These are phyloP conservation scores for human DNA, from an alignment of 2,113 vertebrate species.

Conservation along the genomic window GRCh38 chr3:9878501-9879000, in stretches of 20 bases:
- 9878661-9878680: background rate
- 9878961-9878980: background rate
- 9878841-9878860: background rate
- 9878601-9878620: background rate
- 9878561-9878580: background rate
- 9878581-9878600: background rate
- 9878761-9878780: slow-evolving; percentile 46
- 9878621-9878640: background rate
- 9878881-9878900: slow-evolving; percentile 44
- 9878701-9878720: background rate
- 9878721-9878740: background rate
- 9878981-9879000: background rate
- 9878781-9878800: slow-evolving; percentile 47
- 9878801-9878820: slow-evolving; percentile 35
- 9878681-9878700: background rate
- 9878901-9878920: slow-evolving; percentile 26
- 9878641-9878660: background rate
- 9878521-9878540: background rate
- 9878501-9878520: slow-evolving; percentile 10
- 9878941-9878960: background rate
- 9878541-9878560: background rate
- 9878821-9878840: background rate
- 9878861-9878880: slow-evolving; percentile 61
- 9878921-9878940: background rate
- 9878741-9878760: background rate